phyloP scores from a whole-genome alignment of 2,888 invertebrate genomes.

The Athalia rosae region DNA sequence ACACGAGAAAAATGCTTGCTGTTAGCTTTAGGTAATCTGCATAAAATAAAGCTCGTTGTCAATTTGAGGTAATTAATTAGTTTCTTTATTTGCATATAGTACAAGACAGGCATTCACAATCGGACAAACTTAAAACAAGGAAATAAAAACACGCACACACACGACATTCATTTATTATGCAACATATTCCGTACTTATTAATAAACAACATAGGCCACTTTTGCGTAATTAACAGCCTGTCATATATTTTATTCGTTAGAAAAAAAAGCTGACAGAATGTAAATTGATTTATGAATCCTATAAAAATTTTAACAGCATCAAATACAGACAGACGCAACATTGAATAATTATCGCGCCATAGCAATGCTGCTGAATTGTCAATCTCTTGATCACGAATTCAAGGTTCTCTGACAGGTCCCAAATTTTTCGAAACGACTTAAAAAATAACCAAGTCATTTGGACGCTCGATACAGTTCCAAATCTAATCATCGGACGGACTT shows the following conservation, averaged over 20 bases:
- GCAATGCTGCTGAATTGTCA: too few relatives aligned
- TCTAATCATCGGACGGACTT: conserved; percentile 23
- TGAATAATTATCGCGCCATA: too few relatives aligned
- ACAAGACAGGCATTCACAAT: conserved; percentile 21
- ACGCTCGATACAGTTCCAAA: neutral
- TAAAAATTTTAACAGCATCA: neutral
- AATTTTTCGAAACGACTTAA: neutral
- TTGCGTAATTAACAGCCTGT: conserved; percentile 1
- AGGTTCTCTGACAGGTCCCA: too few relatives aligned
- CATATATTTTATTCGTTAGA: neutral
- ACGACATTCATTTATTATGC: neutral
- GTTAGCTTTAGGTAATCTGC: conserved; percentile 17
- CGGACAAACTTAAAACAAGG: neutral
- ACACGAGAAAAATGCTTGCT: conserved; percentile 9
- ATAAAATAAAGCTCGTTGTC: conserved; percentile 21
- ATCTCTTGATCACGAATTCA: too few relatives aligned
- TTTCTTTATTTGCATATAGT: conserved; percentile 38
- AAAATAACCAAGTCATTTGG: neutral
- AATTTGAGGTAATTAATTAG: conserved; percentile 36
- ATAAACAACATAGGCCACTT: conserved; percentile 33
- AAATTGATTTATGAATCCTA: neutral
- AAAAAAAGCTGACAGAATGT: neutral
- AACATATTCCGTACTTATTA: conserved; percentile 12
- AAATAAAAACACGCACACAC: neutral
- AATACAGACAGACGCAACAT: too few relatives aligned